phyloP scores from a whole-genome alignment of 2,113 vertebrate species.

The Chaetodon trifascialis region DNA sequence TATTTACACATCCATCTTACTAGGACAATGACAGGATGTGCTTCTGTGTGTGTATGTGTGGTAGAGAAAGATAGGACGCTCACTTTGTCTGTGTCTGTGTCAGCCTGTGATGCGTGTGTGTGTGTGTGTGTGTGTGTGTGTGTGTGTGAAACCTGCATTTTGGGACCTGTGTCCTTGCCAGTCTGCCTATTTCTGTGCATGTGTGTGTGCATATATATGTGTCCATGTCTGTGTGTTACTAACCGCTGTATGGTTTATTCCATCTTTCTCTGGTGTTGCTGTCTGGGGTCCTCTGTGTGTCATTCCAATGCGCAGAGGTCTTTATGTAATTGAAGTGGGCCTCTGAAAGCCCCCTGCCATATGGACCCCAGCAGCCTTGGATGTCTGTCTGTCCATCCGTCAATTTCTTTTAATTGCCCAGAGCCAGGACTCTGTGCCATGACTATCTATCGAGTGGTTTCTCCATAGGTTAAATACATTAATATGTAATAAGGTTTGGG shows the following conservation, averaged over 20 bases:
- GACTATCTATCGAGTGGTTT: constrained; percentile 64
- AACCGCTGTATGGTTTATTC: constrained; percentile 73
- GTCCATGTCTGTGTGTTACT: constrained; percentile 22
- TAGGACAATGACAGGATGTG: constrained; percentile 15
- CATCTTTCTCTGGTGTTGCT: constrained; percentile 62
- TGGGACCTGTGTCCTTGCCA: constrained; percentile 24
- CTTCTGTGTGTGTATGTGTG: constrained; percentile 30
- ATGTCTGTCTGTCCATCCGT: constrained; percentile 76
- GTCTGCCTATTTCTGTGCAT: constrained; percentile 22
- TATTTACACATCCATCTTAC: constrained; percentile 60
- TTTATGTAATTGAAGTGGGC: constrained; percentile 83
- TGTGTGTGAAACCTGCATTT: constrained; percentile 17
- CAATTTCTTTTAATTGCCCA: constrained; percentile 81
- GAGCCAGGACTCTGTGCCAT: constrained; percentile 51
- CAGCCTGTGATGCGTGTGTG: neutral
- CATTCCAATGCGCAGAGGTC: constrained; percentile 79
- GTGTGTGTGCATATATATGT: constrained; percentile 19
- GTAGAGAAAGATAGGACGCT: constrained; percentile 6
- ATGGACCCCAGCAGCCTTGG: constrained; percentile 74
- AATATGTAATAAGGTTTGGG: constrained; percentile 78
- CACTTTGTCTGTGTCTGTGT: neutral
- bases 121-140: constrained; percentile 24
- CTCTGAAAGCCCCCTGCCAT: constrained; percentile 75
- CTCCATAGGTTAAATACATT: constrained; percentile 80
- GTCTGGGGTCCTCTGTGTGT: constrained; percentile 67